Percentiles rank a stretch among this genome's conserved stretches.
phyloP scores from a whole-genome alignment of 2,888 invertebrate species.

The Conchocele bisecta region DNA sequence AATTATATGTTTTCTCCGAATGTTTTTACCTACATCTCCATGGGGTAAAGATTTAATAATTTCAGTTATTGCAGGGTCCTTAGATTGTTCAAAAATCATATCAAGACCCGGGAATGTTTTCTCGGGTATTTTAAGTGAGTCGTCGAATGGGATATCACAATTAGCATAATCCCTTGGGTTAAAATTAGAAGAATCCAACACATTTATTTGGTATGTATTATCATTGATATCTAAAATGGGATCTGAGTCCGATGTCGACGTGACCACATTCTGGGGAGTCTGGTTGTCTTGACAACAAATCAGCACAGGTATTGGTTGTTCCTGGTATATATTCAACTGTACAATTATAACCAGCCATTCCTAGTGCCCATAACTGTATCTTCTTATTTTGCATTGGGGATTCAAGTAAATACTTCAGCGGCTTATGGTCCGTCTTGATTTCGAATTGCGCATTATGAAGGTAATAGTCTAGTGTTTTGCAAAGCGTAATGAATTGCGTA shows the following conservation, averaged over 20 bases:
- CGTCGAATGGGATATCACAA: too few species aligned
- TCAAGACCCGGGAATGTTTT: not conserved
- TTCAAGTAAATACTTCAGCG: slow-evolving; percentile 31
- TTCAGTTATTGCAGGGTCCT: slow-evolving; percentile 1
- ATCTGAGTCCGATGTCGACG: too few species aligned
- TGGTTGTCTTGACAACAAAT: slow-evolving; percentile 40
- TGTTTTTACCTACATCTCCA: slow-evolving; percentile 9
- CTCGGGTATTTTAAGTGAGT: too few species aligned
- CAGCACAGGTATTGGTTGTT: slow-evolving; percentile 21
- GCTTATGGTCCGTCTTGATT: slow-evolving; percentile 33
- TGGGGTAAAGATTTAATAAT: not conserved
- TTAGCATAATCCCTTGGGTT: too few species aligned
- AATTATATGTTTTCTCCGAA: not conserved
- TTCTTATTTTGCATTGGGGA: slow-evolving; percentile 47
- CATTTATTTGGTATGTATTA: too few species aligned
- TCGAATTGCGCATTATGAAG: not conserved
- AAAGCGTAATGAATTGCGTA: slow-evolving; percentile 20
- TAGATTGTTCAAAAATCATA: slow-evolving; percentile 17
- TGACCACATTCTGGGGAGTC: too few species aligned
- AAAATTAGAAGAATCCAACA: too few species aligned
- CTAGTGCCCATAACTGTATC: slow-evolving; percentile 39
- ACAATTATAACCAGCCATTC: slow-evolving; percentile 35
- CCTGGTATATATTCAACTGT: slow-evolving; percentile 36
- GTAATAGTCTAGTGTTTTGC: slow-evolving; percentile 21
- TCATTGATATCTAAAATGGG: too few species aligned